A percentile compares a stretch with the other conserved stretches of the same genome.
These are phyloP conservation scores for Pristis pectinata DNA, from an alignment of 2,797 vertebrate species.

Conservation along the genomic window DNA sequence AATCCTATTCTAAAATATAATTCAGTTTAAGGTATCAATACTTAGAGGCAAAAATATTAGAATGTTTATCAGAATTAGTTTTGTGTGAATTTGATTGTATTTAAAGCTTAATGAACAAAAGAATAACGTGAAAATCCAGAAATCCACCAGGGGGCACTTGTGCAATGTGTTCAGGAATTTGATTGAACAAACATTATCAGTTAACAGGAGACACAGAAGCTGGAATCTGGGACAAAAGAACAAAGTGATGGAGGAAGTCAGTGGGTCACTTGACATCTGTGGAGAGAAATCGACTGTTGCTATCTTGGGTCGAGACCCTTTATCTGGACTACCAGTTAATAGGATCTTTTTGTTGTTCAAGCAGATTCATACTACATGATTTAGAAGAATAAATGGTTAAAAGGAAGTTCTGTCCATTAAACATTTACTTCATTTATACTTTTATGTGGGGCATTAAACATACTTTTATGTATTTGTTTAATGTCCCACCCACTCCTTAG, in stretches of 20 bases:
- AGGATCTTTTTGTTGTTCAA: not conserved
- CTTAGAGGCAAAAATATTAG: not conserved
- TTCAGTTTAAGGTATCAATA: not conserved
- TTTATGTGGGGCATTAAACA: too few species aligned
- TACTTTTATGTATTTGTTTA: not conserved
- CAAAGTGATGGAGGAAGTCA: too few species aligned
- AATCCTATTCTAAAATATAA: not conserved
- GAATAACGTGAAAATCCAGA: not conserved
- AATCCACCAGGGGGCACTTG: conserved; percentile 10
- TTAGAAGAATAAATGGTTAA: conserved; percentile 11
- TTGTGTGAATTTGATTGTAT: not conserved
- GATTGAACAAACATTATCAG: not conserved
- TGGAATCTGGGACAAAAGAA: too few species aligned
- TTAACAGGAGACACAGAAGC: too few species aligned
- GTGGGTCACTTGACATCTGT: too few species aligned
- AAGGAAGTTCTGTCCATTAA: too few species aligned
- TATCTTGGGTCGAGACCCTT: too few species aligned
- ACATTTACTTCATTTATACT: not conserved
- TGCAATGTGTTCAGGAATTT: not conserved
- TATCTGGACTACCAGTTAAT: not conserved
- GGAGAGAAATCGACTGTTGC: too few species aligned
- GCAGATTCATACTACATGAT: too few species aligned
- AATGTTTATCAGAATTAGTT: not conserved
- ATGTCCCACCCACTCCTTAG: not conserved
- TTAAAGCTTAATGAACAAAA: not conserved